Evolutionary conservation across 2,797 vertebrate species (phyloP), one percentile per base, ranked within the genome.

Genomic region (Danio kyathit): DNA sequence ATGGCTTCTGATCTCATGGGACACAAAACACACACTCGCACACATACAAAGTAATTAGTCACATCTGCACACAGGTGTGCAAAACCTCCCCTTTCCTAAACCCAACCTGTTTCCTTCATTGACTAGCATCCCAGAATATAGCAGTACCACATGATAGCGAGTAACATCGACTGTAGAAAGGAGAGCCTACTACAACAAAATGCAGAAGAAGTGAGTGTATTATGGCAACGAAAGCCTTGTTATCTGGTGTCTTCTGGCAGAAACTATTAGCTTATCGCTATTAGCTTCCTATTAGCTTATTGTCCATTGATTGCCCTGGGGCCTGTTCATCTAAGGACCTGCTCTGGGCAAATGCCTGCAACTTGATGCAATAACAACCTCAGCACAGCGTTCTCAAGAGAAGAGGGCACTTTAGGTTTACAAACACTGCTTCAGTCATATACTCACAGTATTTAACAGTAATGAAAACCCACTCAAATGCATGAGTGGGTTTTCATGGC

Each of bases 401-500:
- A 78, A 78, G 71, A 74, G 63, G 76, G 74, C 46, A 46, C 61
- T 71, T 74, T 63, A 56, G 76, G 74, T 77, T 81, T 80, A 81
- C 52, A 72, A 84, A 69, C 79, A 72, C 46, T 41, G 52, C 66
- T 43, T 19, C 59, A 48, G 43, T 54, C 38, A 41, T 29, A 29
- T 41, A 49, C 59, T 49, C 49, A 10, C 52, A 73, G 19, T 29
- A 7, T 78, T 16, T 52, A 19, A 46, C 74, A 74, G 84, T 89
- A 91, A 90, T 89, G 87, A 89, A 83, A 79, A 69, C 56, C 29
- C 29, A 29, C 29, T 29, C 29, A 29, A 29, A 29, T 29, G 29
- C 29, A 29, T 29, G 29, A 29, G 29, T 29, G 29, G 29, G 29
- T 29, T 29, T 29, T 29, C 29, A 29, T 29, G 29, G 29, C 29